Conservation (phyloP, 2,797 vertebrate genomes). For the Malacoctenus gilli region DNA sequence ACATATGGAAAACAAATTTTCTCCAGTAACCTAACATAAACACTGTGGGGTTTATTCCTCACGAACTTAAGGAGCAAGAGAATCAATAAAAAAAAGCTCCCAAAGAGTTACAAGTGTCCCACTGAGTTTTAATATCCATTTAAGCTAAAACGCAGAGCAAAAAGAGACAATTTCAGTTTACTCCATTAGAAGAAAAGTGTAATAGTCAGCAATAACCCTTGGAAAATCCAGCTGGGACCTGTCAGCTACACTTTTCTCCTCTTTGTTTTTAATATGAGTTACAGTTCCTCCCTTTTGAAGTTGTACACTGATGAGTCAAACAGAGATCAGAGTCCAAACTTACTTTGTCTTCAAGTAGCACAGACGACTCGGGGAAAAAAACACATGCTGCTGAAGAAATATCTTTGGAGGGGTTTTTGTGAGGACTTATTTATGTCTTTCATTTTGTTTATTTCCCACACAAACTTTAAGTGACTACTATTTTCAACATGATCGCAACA, state of each 20-base stretch:
- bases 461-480: too few species aligned
- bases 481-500: too few species aligned
- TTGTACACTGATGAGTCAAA: slow-evolving; percentile 4
- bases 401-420: neutral
- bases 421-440: neutral
- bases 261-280: slow-evolving; percentile 3
- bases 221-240: slow-evolving; percentile 1
- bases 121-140: neutral
- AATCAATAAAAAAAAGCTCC: neutral
- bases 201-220: slow-evolving; percentile 1
- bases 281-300: slow-evolving; percentile 7
- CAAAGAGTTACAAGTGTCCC: neutral
- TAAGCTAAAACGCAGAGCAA: neutral
- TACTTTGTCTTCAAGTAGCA: neutral
- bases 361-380: slow-evolving; percentile 2
- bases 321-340: slow-evolving; percentile 5
- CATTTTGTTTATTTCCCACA: too few species aligned
- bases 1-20: neutral
- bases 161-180: neutral
- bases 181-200: neutral
- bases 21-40: slow-evolving; percentile 3
- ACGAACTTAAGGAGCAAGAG: neutral
- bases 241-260: slow-evolving; percentile 1
- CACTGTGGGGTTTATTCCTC: neutral
- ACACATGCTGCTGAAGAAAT: slow-evolving; percentile 1